Percentiles rank a stretch among this genome's conserved stretches.
Evolutionary conservation across 2,113 vertebrate genomes (phyloP).

Genomic region (Phocoena sinus): DNA sequence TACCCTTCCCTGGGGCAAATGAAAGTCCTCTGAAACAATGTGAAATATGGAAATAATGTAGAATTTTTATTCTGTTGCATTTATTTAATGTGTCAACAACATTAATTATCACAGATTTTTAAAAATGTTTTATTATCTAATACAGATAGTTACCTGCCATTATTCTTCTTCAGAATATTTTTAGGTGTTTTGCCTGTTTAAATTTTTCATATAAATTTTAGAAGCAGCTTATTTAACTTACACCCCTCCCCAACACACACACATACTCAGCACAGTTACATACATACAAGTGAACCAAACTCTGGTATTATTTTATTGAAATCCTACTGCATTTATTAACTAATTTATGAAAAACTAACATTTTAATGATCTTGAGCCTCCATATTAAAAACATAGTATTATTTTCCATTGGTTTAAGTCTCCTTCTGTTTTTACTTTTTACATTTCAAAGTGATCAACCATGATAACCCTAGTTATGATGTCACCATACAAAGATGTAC

Average conservation of each 20-base stretch:
- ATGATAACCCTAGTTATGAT: background rate
- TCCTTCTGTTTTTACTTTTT: background rate
- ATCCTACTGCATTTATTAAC: background rate
- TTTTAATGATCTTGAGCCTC: background rate
- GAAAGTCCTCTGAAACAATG: background rate
- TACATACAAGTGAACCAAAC: background rate
- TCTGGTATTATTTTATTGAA: background rate
- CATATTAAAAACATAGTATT: background rate
- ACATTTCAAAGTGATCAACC: background rate
- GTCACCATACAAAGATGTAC: background rate
- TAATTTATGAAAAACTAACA: background rate
- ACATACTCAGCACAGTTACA: background rate
- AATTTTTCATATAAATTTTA: background rate
- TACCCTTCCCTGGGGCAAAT: background rate
- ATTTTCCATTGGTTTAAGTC: background rate
- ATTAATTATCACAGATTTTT: background rate
- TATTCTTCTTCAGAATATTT: background rate
- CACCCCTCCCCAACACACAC: background rate
- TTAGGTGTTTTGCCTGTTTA: background rate
- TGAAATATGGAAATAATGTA: background rate
- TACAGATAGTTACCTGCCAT: background rate
- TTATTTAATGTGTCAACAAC: background rate
- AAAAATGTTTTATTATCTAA: background rate
- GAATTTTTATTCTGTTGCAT: background rate
- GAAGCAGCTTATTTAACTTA: background rate